Percentiles rank a stretch among this genome's conserved stretches.
Evolutionary conservation across 2,888 invertebrate species (phyloP).

Genomic region (Pristionchus mayeri): DNA sequence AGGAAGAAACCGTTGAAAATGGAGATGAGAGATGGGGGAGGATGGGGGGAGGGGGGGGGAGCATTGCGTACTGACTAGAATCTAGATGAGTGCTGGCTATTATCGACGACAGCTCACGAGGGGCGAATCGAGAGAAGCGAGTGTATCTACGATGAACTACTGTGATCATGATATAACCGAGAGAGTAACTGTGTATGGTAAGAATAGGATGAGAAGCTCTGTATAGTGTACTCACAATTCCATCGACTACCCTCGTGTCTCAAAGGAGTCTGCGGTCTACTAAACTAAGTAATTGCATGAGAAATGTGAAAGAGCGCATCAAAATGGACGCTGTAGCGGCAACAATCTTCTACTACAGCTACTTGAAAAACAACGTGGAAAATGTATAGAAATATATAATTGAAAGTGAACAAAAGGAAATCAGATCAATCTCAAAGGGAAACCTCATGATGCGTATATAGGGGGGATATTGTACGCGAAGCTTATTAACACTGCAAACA

Average conservation of each 20-base stretch:
- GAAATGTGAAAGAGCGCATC: not conserved
- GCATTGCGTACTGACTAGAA: not conserved
- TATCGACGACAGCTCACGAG: not conserved
- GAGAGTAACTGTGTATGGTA: not conserved
- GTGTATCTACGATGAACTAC: not conserved
- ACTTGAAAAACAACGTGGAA: not conserved
- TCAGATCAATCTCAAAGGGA: slow-evolving; percentile 37
- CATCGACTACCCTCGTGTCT: slow-evolving; percentile 5
- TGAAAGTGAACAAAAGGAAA: slow-evolving; percentile 12
- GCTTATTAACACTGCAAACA: slow-evolving; percentile 27
- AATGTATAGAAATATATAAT: not conserved
- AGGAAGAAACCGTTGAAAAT: not conserved
- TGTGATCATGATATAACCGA: slow-evolving; percentile 3
- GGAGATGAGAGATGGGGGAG: not conserved
- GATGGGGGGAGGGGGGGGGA: no score
- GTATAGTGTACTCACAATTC: not conserved
- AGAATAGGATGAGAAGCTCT: slow-evolving; percentile 1
- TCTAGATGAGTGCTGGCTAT: not conserved
- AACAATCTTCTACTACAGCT: slow-evolving; percentile 18
- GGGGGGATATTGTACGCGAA: not conserved
- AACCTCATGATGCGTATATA: slow-evolving; percentile 17
- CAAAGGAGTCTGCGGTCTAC: not conserved
- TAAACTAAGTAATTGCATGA: slow-evolving; percentile 4
- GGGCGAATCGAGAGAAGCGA: not conserved
- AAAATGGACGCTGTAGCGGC: not conserved